Evolutionary conservation across 2,113 vertebrate genomes (phyloP).

Genomic region (Mirza zaza): DNA sequence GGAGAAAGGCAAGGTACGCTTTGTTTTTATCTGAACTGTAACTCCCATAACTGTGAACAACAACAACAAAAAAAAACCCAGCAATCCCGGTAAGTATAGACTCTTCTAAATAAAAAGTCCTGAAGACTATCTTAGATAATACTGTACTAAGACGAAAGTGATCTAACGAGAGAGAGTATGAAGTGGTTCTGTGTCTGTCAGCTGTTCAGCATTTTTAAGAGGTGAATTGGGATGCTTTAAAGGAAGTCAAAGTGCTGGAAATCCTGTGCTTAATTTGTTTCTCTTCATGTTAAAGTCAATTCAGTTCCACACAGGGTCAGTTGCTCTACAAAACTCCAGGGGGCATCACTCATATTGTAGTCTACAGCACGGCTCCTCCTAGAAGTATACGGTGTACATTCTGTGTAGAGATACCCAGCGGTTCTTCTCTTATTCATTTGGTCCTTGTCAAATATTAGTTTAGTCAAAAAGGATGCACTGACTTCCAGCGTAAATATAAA

Average conservation of each 20-base stretch:
- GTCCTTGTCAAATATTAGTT: background rate
- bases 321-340: background rate
- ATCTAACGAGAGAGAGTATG: background rate
- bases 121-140: background rate
- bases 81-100: background rate
- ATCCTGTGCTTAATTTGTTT: background rate
- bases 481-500: background rate
- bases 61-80: background rate
- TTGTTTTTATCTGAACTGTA: background rate
- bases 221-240: background rate
- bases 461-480: background rate
- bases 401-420: background rate
- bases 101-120: background rate
- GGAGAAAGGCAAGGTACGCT: background rate
- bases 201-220: background rate
- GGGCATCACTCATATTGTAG: background rate
- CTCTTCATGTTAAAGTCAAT: background rate
- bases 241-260: background rate
- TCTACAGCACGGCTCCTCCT: background rate
- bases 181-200: background rate
- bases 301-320: background rate
- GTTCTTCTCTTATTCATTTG: background rate
- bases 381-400: background rate
- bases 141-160: background rate
- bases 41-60: background rate